Evolutionary conservation across 1,140 invertebrate species (phyloP), one percentile per base, ranked within the genome.

Genomic region (Aleiodes sp.): DNA sequence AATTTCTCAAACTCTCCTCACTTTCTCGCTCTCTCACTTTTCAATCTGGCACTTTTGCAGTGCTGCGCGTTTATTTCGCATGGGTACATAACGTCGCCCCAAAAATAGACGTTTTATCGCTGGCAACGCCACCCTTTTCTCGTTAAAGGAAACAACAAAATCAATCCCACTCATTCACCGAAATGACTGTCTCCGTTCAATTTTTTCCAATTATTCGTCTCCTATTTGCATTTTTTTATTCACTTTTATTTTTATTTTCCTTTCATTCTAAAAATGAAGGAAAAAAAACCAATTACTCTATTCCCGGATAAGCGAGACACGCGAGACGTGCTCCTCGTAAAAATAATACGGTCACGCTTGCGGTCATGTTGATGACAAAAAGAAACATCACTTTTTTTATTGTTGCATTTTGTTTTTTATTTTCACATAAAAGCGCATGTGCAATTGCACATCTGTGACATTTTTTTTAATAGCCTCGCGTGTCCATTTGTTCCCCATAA

Each of bases 201-300:
- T n/a, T 8, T 41, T 41, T 41, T n/a, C 39, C 39, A 8, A 4
- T 8, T 41, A 4, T 41, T 4, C 3, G 9, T 41, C 14, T 41
- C n/a, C 3, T 8, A 6, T 35, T 35, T 41, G 3, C 14, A 8
- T n/a, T n/a, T n/a, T 8, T 41, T 41, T 41, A 6, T n/a, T 41
- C 39, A 41, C 46, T 52, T 16, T 3, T 52, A 9, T 12, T 52
- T 24, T 52, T 52, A 52, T 52, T 52, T 52, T 52, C 19, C 21
- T 52, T 12, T 46, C 19, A 24, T 10, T 7, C 46, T 52, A 52
- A 52, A 35, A n/a, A n/a, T n/a, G n/a, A n/a, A n/a, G n/a, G n/a
- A n/a, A n/a, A n/a, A n/a, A n/a, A n/a, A 52, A 52, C 46, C 46
- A 52, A 52, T 52, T 52, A 52, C 46, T 52, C 46, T 52, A 52